Evolutionary conservation across 2,113 vertebrate genomes (phyloP).

Genomic region (Barbus barbus): DNA sequence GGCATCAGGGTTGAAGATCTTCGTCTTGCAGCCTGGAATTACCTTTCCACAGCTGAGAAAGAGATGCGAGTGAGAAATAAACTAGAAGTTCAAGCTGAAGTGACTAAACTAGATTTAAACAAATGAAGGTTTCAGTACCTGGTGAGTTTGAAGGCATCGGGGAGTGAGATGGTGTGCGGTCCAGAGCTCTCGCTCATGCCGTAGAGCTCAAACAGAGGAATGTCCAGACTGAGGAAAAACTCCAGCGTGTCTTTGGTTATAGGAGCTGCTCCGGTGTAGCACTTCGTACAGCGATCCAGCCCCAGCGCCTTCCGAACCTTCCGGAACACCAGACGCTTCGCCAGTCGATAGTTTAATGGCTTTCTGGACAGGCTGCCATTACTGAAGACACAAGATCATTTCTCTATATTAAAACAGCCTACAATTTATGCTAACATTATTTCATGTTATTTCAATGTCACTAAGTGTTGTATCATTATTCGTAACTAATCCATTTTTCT

Average conservation of each 20-base stretch:
- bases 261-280: slow-evolving; percentile 85
- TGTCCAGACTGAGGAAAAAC: slow-evolving; percentile 92
- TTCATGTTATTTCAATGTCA: not conserved
- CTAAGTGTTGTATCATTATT: not conserved
- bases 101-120: not conserved
- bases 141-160: slow-evolving; percentile 69
- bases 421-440: not conserved
- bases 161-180: slow-evolving; percentile 79
- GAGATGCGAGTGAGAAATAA: not conserved
- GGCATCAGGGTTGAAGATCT: slow-evolving; percentile 74
- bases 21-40: slow-evolving; percentile 79
- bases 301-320: slow-evolving; percentile 84
- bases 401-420: not conserved
- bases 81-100: not conserved
- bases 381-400: slow-evolving; percentile 41
- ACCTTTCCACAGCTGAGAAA: slow-evolving; percentile 83
- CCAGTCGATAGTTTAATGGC: slow-evolving; percentile 81
- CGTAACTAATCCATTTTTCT: not conserved
- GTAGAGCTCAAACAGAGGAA: slow-evolving; percentile 85
- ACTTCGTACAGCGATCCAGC: slow-evolving; percentile 83
- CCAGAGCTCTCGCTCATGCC: slow-evolving; percentile 91
- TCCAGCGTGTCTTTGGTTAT: slow-evolving; percentile 86
- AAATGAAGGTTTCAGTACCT: slow-evolving; percentile 74
- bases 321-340: slow-evolving; percentile 83
- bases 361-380: not conserved